Conservation (phyloP, 2,888 invertebrate species). For the Drosophila paranaensis region DNA sequence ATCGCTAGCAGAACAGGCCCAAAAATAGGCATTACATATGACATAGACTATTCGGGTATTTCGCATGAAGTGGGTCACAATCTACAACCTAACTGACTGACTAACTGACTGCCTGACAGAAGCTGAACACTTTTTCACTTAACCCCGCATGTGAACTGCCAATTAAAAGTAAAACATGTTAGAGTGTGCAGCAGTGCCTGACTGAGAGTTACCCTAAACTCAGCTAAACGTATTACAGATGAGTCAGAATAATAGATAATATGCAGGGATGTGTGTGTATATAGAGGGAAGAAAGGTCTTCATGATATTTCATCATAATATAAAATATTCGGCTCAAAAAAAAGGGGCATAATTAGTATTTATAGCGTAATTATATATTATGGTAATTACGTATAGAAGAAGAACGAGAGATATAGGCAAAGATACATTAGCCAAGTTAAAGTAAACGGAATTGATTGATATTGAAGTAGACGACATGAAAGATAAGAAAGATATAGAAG, state of each 20-base stretch:
- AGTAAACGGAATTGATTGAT: not conserved
- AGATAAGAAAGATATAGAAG: not conserved
- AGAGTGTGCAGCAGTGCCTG: not conserved
- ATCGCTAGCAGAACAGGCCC: constrained; percentile 42
- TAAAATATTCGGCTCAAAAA: no score
- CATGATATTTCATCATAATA: no score
- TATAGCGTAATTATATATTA: no score
- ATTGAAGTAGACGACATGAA: not conserved
- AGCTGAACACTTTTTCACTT: constrained; percentile 37
- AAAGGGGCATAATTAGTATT: no score
- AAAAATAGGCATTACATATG: constrained; percentile 69
- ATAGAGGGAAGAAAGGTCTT: no score
- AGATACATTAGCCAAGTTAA: not conserved
- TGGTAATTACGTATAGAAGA: no score
- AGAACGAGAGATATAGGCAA: no score
- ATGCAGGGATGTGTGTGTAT: not conserved
- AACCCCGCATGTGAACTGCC: constrained; percentile 51
- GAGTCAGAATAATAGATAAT: not conserved
- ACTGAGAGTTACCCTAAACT: constrained; percentile 7
- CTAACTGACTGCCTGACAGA: constrained; percentile 34
- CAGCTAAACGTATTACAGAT: not conserved
- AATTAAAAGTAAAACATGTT: constrained; percentile 51
- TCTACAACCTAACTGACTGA: constrained; percentile 15
- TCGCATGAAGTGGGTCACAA: constrained; percentile 16
- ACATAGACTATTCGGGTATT: constrained; percentile 38